Evolutionary conservation across 2,797 vertebrate genomes (phyloP).

Genomic region (Gallirallus australis): DNA sequence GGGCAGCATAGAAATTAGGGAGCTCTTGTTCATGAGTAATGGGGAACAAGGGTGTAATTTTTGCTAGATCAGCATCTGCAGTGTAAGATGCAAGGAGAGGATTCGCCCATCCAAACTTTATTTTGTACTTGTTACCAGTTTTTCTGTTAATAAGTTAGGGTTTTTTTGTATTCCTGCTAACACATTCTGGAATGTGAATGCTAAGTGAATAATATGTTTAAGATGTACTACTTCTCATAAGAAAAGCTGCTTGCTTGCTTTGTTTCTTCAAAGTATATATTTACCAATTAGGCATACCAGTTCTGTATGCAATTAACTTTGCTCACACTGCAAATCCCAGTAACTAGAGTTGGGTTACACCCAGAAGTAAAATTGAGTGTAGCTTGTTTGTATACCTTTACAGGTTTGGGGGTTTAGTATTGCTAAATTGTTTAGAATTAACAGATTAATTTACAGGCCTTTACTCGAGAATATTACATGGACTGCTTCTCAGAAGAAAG

Average conservation of each 20-base stretch:
- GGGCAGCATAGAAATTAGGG: background rate
- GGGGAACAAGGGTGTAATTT: background rate
- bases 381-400: background rate
- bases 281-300: background rate
- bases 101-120: background rate
- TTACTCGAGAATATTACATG: background rate
- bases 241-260: background rate
- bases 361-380: background rate
- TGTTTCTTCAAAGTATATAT: background rate
- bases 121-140: background rate
- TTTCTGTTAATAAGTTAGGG: background rate
- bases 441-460: background rate
- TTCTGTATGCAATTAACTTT: background rate
- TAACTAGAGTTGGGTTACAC: background rate
- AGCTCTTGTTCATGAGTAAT: background rate
- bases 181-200: constrained; percentile 3
- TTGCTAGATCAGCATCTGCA: background rate
- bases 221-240: background rate
- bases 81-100: background rate
- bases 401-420: background rate
- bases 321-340: background rate
- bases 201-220: background rate
- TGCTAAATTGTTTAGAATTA: background rate
- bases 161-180: constrained; percentile 17
- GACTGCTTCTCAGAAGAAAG: background rate